Base-by-base conservation (phyloP, 2,888 invertebrate species). In the Nowickia ferox region DNA sequence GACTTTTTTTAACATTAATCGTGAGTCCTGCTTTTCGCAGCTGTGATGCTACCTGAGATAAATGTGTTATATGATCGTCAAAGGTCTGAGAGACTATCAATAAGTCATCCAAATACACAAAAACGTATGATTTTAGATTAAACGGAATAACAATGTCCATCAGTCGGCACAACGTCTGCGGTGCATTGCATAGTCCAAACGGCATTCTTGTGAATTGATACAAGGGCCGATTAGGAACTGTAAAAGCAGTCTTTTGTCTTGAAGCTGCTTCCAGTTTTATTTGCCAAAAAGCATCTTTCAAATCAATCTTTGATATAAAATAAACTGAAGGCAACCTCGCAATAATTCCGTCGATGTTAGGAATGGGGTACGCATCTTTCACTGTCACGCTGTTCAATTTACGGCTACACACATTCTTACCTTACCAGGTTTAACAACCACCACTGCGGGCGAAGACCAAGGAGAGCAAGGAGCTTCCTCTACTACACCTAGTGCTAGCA, bases 271-370 rank as follows among this genome's bases (percentile, higher is more conserved):
- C 30, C n/a, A 22, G 22, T 22, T 22, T 22, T 22, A 22, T 22
- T 22, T 22, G 22, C 22, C 22, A 22, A 22, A 22, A 22, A 22
- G 22, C 22, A 22, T 22, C 22, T 22, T 22, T 22, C 22, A 22
- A 22, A 22, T 22, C 22, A 22, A 22, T 22, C 1, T 22, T 22
- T 22, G 22, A 22, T 22, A 22, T 22, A 22, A 22, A 22, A 22
- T 22, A 22, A 51, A 4, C 48, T 5, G 48, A 11, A 55, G 55
- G 22, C 19, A 55, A 22, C 17, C 55, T 55, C 17, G 55, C 19
- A 55, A 55, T 19, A 55, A 55, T 19, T 55, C 55, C 55, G 17
- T 22, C 55, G 22, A 55, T 55, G 22, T 55, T 55, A 22, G 22
- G 22, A 22, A 55, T 55, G 11, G 55, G 22, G 10, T 55, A 55